phyloP scores from a whole-genome alignment of 1,140 invertebrate genomes.

The Calosoma granatense region DNA sequence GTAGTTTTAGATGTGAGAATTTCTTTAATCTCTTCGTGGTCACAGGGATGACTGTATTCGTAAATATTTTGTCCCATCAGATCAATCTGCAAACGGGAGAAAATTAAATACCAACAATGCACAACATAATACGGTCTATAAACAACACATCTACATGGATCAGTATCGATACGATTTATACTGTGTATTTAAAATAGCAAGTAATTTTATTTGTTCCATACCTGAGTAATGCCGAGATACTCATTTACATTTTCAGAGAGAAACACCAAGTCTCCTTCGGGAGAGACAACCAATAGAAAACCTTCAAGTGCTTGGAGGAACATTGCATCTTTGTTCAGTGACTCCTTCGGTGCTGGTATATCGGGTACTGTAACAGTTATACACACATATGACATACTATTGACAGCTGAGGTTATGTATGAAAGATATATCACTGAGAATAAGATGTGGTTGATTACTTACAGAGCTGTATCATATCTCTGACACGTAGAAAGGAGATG shows the following conservation, averaged over 20 bases:
- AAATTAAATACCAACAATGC: too few relatives aligned
- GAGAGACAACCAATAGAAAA: conserved; percentile 73
- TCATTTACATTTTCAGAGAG: conserved; percentile 84
- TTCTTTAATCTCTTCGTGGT: conserved; percentile 84
- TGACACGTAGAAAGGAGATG: conserved; percentile 78
- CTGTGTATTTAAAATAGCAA: too few relatives aligned
- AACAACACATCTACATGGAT: too few relatives aligned
- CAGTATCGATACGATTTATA: too few relatives aligned
- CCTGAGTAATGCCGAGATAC: conserved; percentile 83
- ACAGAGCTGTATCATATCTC: conserved; percentile 71
- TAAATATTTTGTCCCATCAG: conserved; percentile 88
- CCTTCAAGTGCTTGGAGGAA: conserved; percentile 77
- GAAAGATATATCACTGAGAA: too few relatives aligned
- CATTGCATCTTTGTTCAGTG: conserved; percentile 41
- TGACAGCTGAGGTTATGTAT: too few relatives aligned
- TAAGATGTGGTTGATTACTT: too few relatives aligned
- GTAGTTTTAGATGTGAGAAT: conserved; percentile 51
- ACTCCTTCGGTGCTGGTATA: conserved; percentile 33
- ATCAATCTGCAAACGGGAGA: conserved; percentile 68
- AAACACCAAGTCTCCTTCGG: conserved; percentile 84
- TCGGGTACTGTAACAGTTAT: conserved; percentile 41
- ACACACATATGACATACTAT: too few relatives aligned
- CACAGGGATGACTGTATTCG: conserved; percentile 90
- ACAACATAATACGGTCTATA: too few relatives aligned
- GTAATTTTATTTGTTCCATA: too few relatives aligned